phyloP scores from a whole-genome alignment of 2,113 vertebrate species.

The Mustelus asterias region DNA sequence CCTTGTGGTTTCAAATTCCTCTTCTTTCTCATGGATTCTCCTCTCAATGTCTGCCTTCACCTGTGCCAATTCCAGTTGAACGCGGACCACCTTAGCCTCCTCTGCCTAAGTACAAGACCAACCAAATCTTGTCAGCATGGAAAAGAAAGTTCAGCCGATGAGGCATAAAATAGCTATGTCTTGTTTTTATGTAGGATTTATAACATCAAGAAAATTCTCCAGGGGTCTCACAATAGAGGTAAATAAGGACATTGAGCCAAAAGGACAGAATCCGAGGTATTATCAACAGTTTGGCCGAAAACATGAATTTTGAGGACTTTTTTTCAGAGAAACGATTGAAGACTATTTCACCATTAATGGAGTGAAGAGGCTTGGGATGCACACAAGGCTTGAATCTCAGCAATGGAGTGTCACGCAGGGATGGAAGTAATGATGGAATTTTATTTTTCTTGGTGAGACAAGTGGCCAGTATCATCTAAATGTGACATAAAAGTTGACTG shows the following conservation, averaged over 20 bases:
- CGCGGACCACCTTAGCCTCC: conserved; percentile 65
- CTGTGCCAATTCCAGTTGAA: conserved; percentile 67
- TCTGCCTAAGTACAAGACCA: conserved; percentile 51
- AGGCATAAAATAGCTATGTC: neutral
- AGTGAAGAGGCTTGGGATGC: neutral
- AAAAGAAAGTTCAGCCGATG: neutral
- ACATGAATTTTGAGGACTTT: neutral
- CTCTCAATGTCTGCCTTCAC: conserved; percentile 62
- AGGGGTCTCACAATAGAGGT: neutral
- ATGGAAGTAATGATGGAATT: neutral
- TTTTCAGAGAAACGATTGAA: neutral
- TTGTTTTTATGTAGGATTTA: neutral
- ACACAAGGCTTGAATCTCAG: neutral
- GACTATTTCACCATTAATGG: neutral
- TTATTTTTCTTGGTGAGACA: neutral
- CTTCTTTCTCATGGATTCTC: conserved; percentile 67
- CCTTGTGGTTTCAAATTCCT: conserved; percentile 61
- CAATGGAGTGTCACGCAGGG: neutral
- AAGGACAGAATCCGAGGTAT: neutral
- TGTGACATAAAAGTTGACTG: neutral
- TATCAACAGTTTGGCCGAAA: neutral
- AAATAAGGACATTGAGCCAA: neutral
- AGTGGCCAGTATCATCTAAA: neutral
- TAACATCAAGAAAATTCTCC: neutral
- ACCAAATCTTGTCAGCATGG: neutral